A percentile compares a stretch with the other conserved stretches of the same genome.
Evolutionary conservation across 2,113 vertebrate species (phyloP).

Genomic region (Bubo scandiacus): DNA sequence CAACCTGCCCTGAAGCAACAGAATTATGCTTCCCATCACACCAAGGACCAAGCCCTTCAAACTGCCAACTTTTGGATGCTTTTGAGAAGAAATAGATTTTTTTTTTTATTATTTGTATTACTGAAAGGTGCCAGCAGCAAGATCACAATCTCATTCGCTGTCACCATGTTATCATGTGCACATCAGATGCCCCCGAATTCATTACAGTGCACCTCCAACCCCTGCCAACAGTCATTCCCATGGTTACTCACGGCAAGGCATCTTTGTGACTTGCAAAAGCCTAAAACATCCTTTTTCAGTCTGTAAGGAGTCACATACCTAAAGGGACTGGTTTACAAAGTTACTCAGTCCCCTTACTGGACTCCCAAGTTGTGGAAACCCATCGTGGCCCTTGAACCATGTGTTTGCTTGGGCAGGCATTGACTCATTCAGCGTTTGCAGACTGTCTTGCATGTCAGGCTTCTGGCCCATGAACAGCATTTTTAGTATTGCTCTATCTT

Average conservation of each 20-base stretch:
- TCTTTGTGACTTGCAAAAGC: not conserved
- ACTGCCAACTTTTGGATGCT: not conserved
- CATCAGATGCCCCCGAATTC: not conserved
- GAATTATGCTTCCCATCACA: not conserved
- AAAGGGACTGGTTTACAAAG: not conserved
- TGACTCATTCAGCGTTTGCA: not conserved
- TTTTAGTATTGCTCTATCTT: not conserved
- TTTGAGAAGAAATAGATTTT: not conserved
- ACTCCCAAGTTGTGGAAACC: not conserved
- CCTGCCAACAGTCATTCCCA: not conserved
- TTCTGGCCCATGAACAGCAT: not conserved
- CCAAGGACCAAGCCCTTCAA: not conserved
- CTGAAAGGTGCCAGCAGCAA: not conserved
- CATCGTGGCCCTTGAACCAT: fast-evolving
- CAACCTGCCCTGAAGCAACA: not conserved
- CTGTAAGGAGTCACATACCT: not conserved
- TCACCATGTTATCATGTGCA: not conserved
- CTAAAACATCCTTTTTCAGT: not conserved
- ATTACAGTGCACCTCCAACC: not conserved
- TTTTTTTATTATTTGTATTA: not conserved
- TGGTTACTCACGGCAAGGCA: fast-evolving
- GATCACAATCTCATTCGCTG: not conserved
- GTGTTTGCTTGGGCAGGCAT: not conserved
- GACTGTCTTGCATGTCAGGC: fast-evolving
- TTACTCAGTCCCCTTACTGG: not conserved